These are phyloP conservation scores for Apotomis betuletana DNA, from an alignment of 2,888 invertebrate genomes.

Conservation along the genomic window DNA sequence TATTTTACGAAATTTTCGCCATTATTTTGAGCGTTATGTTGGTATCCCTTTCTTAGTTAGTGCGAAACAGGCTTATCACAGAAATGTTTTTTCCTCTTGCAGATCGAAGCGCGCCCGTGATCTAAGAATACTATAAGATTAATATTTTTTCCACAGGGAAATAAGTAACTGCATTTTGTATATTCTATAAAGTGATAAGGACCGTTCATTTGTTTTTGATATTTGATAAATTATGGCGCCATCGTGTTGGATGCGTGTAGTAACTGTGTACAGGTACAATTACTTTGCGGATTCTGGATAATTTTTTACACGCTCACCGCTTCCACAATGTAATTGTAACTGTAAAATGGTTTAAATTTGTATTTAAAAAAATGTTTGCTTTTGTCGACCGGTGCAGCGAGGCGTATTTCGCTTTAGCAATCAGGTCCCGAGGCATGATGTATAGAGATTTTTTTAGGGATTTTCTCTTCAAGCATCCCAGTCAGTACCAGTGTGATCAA, in stretches of 20 bases:
- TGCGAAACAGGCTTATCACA: slow-evolving; percentile 16
- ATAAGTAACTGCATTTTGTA: slow-evolving; percentile 85
- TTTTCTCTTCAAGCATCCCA: slow-evolving; percentile 79
- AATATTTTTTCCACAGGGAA: slow-evolving; percentile 85
- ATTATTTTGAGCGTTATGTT: too few species aligned
- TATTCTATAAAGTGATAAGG: slow-evolving; percentile 84
- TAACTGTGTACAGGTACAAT: slow-evolving; percentile 75
- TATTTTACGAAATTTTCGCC: too few species aligned
- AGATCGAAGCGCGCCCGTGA: slow-evolving; percentile 83
- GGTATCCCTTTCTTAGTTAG: too few species aligned
- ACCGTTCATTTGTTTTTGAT: slow-evolving; percentile 82
- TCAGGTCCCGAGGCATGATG: slow-evolving; percentile 79
- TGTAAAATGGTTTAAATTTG: slow-evolving; percentile 72
- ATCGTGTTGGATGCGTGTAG: slow-evolving; percentile 77
- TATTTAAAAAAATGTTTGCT: slow-evolving; percentile 73
- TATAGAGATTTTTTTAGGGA: slow-evolving; percentile 80
- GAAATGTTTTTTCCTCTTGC: slow-evolving; percentile 59
- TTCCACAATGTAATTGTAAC: slow-evolving; percentile 79
- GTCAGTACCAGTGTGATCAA: slow-evolving; percentile 26
- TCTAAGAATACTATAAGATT: slow-evolving; percentile 83
- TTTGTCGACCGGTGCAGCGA: slow-evolving; percentile 73
- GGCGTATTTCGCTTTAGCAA: slow-evolving; percentile 74
- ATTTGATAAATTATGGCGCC: slow-evolving; percentile 80
- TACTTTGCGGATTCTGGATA: slow-evolving; percentile 81
- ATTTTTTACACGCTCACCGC: slow-evolving; percentile 82